Base-by-base conservation (phyloP, 2,113 vertebrate genomes). In the Aramus guarauna region DNA sequence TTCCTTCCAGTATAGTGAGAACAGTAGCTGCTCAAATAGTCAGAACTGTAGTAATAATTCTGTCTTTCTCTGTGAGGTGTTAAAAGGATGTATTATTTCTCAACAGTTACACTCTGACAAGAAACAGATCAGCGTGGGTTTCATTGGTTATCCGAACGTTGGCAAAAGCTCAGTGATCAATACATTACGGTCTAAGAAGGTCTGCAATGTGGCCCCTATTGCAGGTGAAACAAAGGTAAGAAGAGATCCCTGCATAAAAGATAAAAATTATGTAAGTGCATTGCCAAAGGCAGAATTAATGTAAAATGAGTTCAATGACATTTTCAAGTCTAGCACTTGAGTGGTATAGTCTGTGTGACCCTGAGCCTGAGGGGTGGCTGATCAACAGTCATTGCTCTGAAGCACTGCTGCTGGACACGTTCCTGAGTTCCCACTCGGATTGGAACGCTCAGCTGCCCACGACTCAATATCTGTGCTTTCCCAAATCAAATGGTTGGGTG, bases 121-220 rank as follows among this genome's bases (percentile, higher is more conserved):
- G 98, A 99, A 99, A 50, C 99, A 99, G 98, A 99, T 99, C 97
- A 99, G 99, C 1, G 99, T 99, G 64, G 99, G 99, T 32, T 99
- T 99, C 97, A 99, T 99, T 36, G 99, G 99, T 48, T 99, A 99
- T 92, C 99, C 99, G 13, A 99, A 99, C 7, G 99, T 99, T 83
- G 99, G 99, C 96, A 99, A 99, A 97, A 99, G 99, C 97, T 99
- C 99, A 3, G 98, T 99, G 91, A 99, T 99, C 97, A 99, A 99
- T 88, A 99, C 99, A 0, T 94, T 99, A 15, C 98, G 99, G 39
- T 99, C 99, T 56, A 99, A 99, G 98, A 99, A 99, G 96, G 99
- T 99, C 94, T 99, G 99, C 98, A 99, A 96, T 0, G 99, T 99
- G 94, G 99, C 99, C 12, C 99, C 99, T 60, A 98, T 99, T 21